Conservation (phyloP, 2,888 invertebrate species). For the Tortrix viridana region DNA sequence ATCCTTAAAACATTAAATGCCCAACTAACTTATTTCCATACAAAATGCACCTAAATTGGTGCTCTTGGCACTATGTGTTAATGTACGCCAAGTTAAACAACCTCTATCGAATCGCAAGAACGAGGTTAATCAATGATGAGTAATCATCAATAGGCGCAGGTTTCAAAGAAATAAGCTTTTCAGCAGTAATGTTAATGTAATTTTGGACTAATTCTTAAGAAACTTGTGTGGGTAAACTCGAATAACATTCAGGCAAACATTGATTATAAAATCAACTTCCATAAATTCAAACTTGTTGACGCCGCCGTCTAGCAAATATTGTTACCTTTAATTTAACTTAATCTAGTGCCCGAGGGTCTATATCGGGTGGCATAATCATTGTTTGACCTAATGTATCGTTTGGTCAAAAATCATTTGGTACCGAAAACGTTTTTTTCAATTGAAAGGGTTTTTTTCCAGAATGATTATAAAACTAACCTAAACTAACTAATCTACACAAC, state of each 20-base stretch:
- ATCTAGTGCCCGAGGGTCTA: background rate
- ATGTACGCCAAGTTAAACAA: slow-evolving; percentile 33
- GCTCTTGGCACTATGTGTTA: background rate
- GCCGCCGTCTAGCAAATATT: background rate
- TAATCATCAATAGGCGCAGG: slow-evolving; percentile 22
- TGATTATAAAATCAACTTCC: background rate
- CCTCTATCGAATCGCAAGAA: slow-evolving; percentile 27
- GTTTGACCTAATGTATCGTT: no score
- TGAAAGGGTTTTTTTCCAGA: no score
- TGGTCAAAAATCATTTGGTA: no score
- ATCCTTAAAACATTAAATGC: slow-evolving; percentile 10
- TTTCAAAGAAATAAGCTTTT: slow-evolving; percentile 17
- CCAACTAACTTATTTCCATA: no score
- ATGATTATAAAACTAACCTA: no score
- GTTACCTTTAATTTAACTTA: background rate
- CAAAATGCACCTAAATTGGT: no score
- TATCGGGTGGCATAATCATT: no score
- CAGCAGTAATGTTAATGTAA: background rate
- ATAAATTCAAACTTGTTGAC: background rate
- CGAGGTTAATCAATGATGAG: slow-evolving; percentile 31
- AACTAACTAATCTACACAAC: no score
- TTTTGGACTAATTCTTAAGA: background rate
- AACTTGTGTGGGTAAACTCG: background rate
- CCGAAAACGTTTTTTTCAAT: no score
- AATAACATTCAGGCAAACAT: background rate